Percentiles rank a stretch among this genome's conserved stretches.
Conservation (phyloP, 2,888 invertebrate genomes). For the Epinotia demarniana region DNA sequence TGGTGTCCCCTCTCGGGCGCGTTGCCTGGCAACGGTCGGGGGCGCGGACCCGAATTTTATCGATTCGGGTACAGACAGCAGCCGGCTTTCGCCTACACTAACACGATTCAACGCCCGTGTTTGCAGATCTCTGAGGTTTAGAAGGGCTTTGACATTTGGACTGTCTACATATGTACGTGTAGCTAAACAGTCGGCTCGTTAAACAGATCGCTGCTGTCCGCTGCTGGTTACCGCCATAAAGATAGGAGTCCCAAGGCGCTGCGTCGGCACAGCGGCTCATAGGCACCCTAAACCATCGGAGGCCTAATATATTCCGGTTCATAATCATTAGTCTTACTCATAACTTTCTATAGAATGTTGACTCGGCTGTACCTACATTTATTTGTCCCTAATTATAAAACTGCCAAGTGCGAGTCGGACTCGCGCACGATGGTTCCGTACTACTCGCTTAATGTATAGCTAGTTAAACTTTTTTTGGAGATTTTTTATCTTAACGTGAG, state of each 20-base stretch:
- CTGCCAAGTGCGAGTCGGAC: too few relatives aligned
- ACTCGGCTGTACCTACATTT: too few relatives aligned
- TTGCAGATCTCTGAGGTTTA: conserved; percentile 80
- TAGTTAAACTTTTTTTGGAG: too few relatives aligned
- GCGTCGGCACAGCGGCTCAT: not conserved
- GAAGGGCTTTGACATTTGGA: conserved; percentile 78
- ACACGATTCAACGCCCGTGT: conserved; percentile 81
- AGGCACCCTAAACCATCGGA: conserved; percentile 11
- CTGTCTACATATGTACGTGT: conserved; percentile 64
- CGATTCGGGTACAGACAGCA: conserved; percentile 83
- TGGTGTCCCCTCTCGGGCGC: conserved; percentile 64
- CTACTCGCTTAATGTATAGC: too few relatives aligned
- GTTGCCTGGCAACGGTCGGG: conserved; percentile 78
- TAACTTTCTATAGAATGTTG: too few relatives aligned
- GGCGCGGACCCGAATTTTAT: conserved; percentile 84
- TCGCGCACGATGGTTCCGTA: too few relatives aligned
- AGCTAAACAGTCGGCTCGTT: conserved; percentile 52
- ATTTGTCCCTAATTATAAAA: too few relatives aligned
- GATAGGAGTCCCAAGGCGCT: conserved; percentile 23
- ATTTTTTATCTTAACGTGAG: too few relatives aligned
- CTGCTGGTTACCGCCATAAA: conserved; percentile 52
- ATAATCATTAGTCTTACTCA: too few relatives aligned
- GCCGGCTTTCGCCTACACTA: conserved; percentile 78
- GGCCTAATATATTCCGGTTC: not conserved
- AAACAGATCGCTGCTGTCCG: conserved; percentile 58